phyloP scores from a whole-genome alignment of 1,140 invertebrate genomes.

The Dolichoris vasculosae region DNA sequence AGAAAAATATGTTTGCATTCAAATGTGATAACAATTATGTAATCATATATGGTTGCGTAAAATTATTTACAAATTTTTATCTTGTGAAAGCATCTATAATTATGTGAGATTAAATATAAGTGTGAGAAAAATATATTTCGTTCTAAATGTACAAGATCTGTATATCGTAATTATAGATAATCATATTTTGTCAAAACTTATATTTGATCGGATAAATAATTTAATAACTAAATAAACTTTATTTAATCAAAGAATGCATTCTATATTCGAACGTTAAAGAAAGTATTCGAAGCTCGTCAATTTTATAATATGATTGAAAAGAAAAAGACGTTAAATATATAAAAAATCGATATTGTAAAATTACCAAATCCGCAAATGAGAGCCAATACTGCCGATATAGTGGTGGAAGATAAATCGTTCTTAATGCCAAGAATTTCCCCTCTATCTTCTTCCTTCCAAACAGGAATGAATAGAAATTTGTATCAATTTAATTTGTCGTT shows the following conservation, averaged over 20 bases:
- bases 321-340: neutral
- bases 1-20: neutral
- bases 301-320: slow-evolving; percentile 16
- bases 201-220: slow-evolving; percentile 17
- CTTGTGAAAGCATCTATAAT: neutral
- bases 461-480: neutral
- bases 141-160: neutral
- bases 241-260: neutral
- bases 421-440: slow-evolving; percentile 13
- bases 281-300: slow-evolving; percentile 25
- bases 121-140: neutral
- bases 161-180: neutral
- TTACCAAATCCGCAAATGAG: slow-evolving; percentile 21
- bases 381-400: slow-evolving; percentile 39
- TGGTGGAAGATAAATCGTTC: slow-evolving; percentile 22
- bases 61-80: no score
- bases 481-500: slow-evolving; percentile 8
- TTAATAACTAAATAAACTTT: slow-evolving; percentile 5
- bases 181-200: slow-evolving; percentile 6
- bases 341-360: neutral
- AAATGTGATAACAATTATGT: neutral
- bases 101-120: neutral
- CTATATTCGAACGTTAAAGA: neutral
- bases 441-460: neutral
- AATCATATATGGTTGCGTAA: neutral